These are phyloP conservation scores for Masnerella sp. DNA, from an alignment of 2,888 invertebrate genomes.

Conservation along the genomic window DNA sequence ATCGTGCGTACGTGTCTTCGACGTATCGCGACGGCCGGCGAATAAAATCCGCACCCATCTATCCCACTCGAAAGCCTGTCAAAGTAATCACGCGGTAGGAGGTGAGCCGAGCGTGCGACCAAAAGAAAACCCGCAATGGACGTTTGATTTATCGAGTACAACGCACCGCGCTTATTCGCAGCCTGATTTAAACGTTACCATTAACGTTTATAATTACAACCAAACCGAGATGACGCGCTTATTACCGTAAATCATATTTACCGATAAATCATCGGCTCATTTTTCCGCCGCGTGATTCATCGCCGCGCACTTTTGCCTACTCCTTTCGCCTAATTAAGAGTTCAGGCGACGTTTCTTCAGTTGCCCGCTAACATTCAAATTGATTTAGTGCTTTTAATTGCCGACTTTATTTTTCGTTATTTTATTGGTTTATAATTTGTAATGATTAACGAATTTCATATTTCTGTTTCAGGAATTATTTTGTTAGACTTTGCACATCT, in stretches of 20 bases:
- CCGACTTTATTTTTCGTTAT: too few species aligned
- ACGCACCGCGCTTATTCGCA: slow-evolving; percentile 45
- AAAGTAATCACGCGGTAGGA: slow-evolving; percentile 57
- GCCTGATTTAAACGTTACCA: slow-evolving; percentile 55
- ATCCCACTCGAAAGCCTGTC: slow-evolving; percentile 55
- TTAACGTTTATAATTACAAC: slow-evolving; percentile 56
- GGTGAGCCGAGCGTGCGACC: slow-evolving; percentile 40
- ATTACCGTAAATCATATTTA: slow-evolving; percentile 47
- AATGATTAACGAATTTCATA: not conserved
- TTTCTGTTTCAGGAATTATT: not conserved
- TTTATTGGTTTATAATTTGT: too few species aligned
- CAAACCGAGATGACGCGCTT: slow-evolving; percentile 39
- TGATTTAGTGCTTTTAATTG: not conserved
- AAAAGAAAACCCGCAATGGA: slow-evolving; percentile 49
- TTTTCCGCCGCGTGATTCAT: slow-evolving; percentile 34
- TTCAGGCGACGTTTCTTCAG: slow-evolving; percentile 1
- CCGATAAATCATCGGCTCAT: slow-evolving; percentile 38
- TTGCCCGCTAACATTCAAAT: too few species aligned
- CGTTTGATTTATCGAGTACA: slow-evolving; percentile 57
- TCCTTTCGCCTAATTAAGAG: slow-evolving; percentile 38
- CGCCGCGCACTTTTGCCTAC: slow-evolving; percentile 23
- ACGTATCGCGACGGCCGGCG: slow-evolving; percentile 42
- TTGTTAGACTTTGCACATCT: too few species aligned
- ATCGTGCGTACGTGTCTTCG: slow-evolving; percentile 53
- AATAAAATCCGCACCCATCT: slow-evolving; percentile 56